These are phyloP conservation scores for Tenualosa ilisha DNA, from an alignment of 2,797 vertebrate species.

Conservation along the genomic window DNA sequence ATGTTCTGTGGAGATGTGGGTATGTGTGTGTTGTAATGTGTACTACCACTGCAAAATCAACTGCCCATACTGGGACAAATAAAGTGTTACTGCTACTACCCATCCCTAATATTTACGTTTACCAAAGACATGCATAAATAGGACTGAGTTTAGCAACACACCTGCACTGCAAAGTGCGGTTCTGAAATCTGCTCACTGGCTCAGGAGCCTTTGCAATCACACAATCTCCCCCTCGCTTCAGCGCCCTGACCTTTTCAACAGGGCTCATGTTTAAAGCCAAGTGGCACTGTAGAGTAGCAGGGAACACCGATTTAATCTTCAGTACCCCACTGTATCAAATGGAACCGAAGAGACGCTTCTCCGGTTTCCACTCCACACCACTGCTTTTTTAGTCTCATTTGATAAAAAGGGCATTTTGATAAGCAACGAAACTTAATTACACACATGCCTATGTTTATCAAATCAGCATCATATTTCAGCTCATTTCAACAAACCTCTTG, in stretches of 20 bases:
- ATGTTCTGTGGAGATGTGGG: too few species aligned
- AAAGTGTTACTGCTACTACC: too few species aligned
- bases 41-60: too few species aligned
- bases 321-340: neutral
- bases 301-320: neutral
- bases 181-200: neutral
- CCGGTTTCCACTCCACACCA: neutral
- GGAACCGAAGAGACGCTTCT: neutral
- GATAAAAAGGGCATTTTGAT: neutral
- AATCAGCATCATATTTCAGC: neutral
- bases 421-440: neutral
- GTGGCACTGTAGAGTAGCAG: neutral
- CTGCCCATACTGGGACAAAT: too few species aligned
- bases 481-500: neutral
- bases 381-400: neutral
- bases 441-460: neutral
- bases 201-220: neutral
- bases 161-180: neutral
- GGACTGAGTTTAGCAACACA: neutral
- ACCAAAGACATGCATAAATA: neutral
- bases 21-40: too few species aligned
- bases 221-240: neutral
- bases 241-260: neutral
- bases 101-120: neutral
- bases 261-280: neutral